Conservation (phyloP, 1,140 invertebrate genomes). For the Acromyrmex heyeri region DNA sequence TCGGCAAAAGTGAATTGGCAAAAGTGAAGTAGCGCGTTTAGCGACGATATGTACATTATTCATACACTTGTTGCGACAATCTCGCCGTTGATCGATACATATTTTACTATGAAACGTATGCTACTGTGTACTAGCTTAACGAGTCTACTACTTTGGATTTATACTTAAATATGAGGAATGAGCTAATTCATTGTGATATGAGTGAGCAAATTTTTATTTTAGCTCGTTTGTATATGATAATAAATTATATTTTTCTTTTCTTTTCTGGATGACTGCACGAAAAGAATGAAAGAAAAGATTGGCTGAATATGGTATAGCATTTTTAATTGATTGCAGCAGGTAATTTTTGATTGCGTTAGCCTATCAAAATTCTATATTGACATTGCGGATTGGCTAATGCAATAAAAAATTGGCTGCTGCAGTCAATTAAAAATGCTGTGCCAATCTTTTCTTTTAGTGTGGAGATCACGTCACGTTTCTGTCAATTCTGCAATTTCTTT, state of each 20-base stretch:
- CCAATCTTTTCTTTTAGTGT: no score
- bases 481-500: constrained; percentile 8
- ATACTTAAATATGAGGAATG: neutral
- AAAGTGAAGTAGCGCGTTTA: neutral
- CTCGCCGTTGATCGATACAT: neutral
- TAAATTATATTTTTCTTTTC: neutral
- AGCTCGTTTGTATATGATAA: neutral
- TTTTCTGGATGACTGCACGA: neutral
- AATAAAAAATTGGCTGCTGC: no score
- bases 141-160: neutral
- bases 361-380: no score
- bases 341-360: no score
- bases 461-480: neutral
- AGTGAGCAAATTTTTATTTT: neutral
- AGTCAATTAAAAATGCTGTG: no score
- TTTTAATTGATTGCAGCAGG: no score
- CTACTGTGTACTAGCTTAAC: no score
- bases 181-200: no score
- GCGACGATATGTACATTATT: constrained; percentile 24
- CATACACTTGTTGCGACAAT: constrained; percentile 48
- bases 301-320: no score
- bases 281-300: no score
- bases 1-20: constrained; percentile 16
- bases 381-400: no score
- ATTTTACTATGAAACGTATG: constrained; percentile 9